Conservation (phyloP, 2,113 vertebrate species). For the Ahaetulla prasina region DNA sequence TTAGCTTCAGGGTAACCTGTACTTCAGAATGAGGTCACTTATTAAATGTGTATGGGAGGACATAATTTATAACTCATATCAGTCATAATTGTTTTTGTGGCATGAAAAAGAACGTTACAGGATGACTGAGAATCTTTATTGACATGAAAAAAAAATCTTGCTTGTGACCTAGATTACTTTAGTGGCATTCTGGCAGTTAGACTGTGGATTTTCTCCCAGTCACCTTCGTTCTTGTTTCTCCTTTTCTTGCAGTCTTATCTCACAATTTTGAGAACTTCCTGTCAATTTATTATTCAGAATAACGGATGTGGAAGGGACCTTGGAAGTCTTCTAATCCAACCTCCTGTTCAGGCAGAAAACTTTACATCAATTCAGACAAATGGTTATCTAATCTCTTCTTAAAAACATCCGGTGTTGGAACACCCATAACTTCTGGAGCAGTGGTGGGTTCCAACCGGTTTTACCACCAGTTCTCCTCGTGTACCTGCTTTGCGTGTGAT, state of each 20-base stretch:
- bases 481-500: too few relatives aligned
- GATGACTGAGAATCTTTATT: background rate
- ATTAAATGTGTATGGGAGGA: background rate
- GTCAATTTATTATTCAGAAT: background rate
- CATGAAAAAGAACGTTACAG: background rate
- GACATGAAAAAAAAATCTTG: background rate
- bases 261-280: background rate
- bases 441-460: too few relatives aligned
- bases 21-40: background rate
- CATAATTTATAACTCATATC: background rate
- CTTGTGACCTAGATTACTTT: background rate
- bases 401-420: too few relatives aligned
- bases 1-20: background rate
- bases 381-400: too few relatives aligned
- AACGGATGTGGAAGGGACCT: background rate
- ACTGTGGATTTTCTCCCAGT: background rate
- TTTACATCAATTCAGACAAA: too few relatives aligned
- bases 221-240: background rate
- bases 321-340: background rate
- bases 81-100: background rate
- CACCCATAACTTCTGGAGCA: too few relatives aligned
- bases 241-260: background rate
- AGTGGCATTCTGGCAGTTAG: background rate
- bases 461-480: too few relatives aligned
- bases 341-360: too few relatives aligned